Conservation (phyloP, 2,888 invertebrate species). For the Phrixothrix hirtus region DNA sequence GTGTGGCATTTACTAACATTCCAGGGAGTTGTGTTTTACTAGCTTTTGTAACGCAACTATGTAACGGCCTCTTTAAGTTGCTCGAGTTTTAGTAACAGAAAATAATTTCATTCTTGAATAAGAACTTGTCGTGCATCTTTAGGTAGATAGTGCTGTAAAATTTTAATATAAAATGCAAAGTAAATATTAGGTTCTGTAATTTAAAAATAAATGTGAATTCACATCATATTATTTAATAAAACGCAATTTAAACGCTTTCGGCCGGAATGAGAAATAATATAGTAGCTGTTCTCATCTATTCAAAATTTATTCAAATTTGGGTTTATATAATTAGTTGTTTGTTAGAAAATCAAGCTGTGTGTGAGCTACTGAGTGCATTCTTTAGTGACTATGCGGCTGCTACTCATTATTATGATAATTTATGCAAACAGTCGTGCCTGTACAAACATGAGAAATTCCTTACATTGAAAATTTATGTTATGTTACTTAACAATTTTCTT, state of each 20-base stretch:
- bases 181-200: background rate
- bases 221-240: too few species aligned
- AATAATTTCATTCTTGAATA: too few species aligned
- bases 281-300: conserved; percentile 7
- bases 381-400: conserved; percentile 16
- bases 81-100: too few species aligned
- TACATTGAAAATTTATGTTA: conserved; percentile 25
- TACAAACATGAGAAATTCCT: conserved; percentile 28
- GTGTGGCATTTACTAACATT: conserved; percentile 19
- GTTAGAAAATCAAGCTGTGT: conserved; percentile 19
- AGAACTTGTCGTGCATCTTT: too few species aligned
- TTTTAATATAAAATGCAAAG: background rate
- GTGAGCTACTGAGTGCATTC: conserved; percentile 20
- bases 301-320: conserved; percentile 22
- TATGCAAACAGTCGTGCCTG: conserved; percentile 26
- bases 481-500: conserved; percentile 20
- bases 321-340: conserved; percentile 24
- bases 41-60: conserved; percentile 23
- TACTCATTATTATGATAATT: conserved; percentile 28
- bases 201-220: background rate
- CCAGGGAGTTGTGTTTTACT: conserved; percentile 20
- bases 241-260: too few species aligned
- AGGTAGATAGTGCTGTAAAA: too few species aligned
- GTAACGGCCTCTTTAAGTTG: conserved; percentile 21
- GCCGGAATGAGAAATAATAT: too few species aligned